Evolutionary conservation across 2,113 vertebrate genomes (phyloP), one percentile per base, ranked within the genome.

Genomic region (Phaethon lepturus): DNA sequence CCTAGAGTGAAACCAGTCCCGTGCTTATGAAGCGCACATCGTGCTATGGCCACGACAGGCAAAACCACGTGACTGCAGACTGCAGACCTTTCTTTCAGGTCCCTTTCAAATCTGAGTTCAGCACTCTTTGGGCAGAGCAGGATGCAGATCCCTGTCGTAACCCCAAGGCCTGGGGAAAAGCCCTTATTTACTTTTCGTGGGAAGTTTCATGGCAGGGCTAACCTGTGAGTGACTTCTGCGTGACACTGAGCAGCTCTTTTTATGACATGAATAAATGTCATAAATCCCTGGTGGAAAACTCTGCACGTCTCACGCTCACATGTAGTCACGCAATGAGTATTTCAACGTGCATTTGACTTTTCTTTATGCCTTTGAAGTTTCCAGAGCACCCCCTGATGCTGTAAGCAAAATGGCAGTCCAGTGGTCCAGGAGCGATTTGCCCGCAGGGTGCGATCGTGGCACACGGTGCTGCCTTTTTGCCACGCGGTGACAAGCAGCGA

Each of bases 391-490:
- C 9, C 10, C 28, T 24, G 50, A 56, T 16, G 26, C 74, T 60
- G 25, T 35, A 20, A 69, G 44, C 0, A 2, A 40, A 66, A 17
- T 4, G 14, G 24, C 23, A 68, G 35, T 13, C 23, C 6, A 23
- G 5, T 6, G 28, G 33, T 20, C 35, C 63, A 29, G 49, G 20
- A 56, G 42, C 1, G 2, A 7, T 82, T 66, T 93, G 52, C 2
- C n/a, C 13, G 18, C 3, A 1, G 22, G 2, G 5, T 33, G 44
- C 4, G 1, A 29, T 55, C 1, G 0, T 4, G 24, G 16, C 10
- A 6, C 1, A 0, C 9, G 40, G 15, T 14, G 29, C 49, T 23
- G 60, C 25, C 9, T 24, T 38, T 59, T 77, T 17, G 4, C 58
- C 22, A 4, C 0, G 16, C 3, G 11, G 73, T 1, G 2, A 26